Evolutionary conservation across 1,140 invertebrate genomes (phyloP), one percentile per base, ranked within the genome.

Genomic region (Mycetomoellerius zeteki): DNA sequence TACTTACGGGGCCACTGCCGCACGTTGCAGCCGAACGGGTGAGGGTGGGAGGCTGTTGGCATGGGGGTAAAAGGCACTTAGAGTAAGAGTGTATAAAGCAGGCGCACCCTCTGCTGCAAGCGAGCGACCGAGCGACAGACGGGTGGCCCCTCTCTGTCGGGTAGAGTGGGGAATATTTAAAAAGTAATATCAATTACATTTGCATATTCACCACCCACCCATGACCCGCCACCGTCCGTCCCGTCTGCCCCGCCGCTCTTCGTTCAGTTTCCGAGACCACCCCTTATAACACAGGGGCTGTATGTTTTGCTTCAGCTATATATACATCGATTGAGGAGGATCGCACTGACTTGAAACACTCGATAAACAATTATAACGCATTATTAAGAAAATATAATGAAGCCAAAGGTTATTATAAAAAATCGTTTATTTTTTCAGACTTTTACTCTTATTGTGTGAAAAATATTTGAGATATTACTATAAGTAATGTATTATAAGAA

Each of bases 101-200:
- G 90, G 91, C 92, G 92, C 92, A 92, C 92, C 93, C 92, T 91
- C 90, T 92, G 90, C 90, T 89, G 81, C 84, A 80, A 75, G 87
- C 91, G 86, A 89, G 84, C 88, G 81, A 88, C 88, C 81, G 86
- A 91, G 92, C 92, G 93, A 93, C 91, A 93, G 93, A 93, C 93
- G 91, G 91, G 90, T 92, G 90, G 87, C 80, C 92, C 84, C 85
- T 85, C 81, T 62, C 81, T 58, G 77, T 73, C 75, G 58, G 72
- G 84, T 75, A 92, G 94, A 93, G 87, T 94, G 93, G 93, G 92
- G 94, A 95, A 95, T 95, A 95, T 95, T 95, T 95, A 95, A 95
- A 95, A 95, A 95, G 94, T 95, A 95, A 95, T 95, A 95, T 95
- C 94, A 95, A 95, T 95, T 95, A 94, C 93, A 95, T 95, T 95